These are phyloP conservation scores for Agrochola lota DNA, from an alignment of 2,888 invertebrate species.

Conservation along the genomic window DNA sequence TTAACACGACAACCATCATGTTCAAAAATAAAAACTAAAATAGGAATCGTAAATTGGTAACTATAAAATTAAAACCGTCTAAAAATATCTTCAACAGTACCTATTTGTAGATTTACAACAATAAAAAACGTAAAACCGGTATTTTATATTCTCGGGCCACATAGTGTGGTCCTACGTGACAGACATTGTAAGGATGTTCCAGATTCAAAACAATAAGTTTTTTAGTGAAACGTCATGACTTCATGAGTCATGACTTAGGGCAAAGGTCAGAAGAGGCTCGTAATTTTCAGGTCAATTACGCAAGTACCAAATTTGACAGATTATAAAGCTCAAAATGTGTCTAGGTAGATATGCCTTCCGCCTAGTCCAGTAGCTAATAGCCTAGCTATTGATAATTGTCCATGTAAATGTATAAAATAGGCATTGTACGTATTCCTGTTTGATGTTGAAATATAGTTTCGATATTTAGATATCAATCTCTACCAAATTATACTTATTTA, in stretches of 20 bases:
- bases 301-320: background rate
- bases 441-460: background rate
- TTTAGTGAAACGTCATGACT: background rate
- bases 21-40: constrained; percentile 26
- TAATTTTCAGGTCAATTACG: background rate
- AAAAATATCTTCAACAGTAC: constrained; percentile 37
- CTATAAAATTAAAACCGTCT: constrained; percentile 25
- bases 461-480: constrained; percentile 4
- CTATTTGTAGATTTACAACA: constrained; percentile 22
- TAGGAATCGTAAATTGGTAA: constrained; percentile 6
- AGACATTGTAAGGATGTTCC: constrained; percentile 50
- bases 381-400: background rate
- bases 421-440: background rate
- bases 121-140: constrained; percentile 51
- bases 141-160: constrained; percentile 49
- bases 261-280: background rate
- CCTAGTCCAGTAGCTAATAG: no score
- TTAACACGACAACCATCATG: background rate
- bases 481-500: background rate
- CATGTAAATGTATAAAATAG: background rate
- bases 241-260: background rate
- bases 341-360: background rate
- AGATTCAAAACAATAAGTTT: constrained; percentile 54
- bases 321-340: background rate
- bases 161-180: constrained; percentile 56